These are phyloP conservation scores for Parasteatoda lunata DNA, from an alignment of 2,888 invertebrate species.

Conservation along the genomic window DNA sequence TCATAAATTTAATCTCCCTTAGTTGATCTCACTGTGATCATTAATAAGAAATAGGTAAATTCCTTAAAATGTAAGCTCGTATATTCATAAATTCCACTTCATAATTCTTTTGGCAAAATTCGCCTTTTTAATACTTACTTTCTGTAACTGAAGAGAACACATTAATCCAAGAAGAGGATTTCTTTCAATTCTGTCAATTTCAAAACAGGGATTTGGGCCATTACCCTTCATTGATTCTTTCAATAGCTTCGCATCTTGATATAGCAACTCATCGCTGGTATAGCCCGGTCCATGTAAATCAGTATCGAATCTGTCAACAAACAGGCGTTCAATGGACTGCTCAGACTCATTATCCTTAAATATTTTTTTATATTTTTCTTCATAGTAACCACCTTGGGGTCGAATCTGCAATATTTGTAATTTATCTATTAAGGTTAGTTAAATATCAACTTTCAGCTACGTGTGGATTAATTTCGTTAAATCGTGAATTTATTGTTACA, in stretches of 20 bases:
- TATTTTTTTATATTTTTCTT: slow-evolving; percentile 38
- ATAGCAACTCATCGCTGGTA: neutral
- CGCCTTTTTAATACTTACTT: slow-evolving; percentile 11
- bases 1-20: too few species aligned
- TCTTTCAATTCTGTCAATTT: slow-evolving; percentile 28
- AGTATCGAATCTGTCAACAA: neutral
- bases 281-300: neutral
- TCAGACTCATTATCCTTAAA: slow-evolving; percentile 19
- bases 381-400: slow-evolving; percentile 43
- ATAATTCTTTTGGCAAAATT: neutral
- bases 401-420: slow-evolving; percentile 12
- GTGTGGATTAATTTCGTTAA: too few species aligned
- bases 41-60: too few species aligned
- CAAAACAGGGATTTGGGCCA: slow-evolving; percentile 40
- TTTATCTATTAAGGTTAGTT: too few species aligned
- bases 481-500: too few species aligned
- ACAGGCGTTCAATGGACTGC: neutral
- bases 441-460: too few species aligned
- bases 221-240: neutral
- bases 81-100: too few species aligned
- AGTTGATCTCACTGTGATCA: too few species aligned
- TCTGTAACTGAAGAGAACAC: slow-evolving; percentile 13
- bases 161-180: slow-evolving; percentile 42
- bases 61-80: too few species aligned
- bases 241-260: slow-evolving; percentile 26